Evolutionary conservation across 53 echinoderm and acorn worm genomes (phyloP), one percentile per base, ranked within the genome.

Genomic region (Holothuria scabra): DNA sequence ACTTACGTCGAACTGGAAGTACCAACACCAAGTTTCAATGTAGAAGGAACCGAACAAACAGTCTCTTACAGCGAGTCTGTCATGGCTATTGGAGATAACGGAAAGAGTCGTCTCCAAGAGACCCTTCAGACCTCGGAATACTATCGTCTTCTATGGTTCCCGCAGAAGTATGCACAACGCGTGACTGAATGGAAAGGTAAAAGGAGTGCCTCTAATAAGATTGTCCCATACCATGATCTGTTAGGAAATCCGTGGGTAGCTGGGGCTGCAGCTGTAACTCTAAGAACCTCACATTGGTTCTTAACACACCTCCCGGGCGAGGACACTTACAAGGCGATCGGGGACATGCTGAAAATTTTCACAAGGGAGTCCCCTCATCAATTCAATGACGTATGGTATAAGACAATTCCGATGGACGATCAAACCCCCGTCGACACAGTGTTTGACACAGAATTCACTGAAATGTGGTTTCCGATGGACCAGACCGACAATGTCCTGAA

Each of bases 391-490:
- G 65, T 81, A 2, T 81, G 81, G 81, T 81, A 81, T 46, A 63
- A 81, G 35, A 38, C 44, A 1, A 22, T 81, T 12, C 81, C 81
- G 41, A 81, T 63, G 62, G 81, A 81, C 41, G 26, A 81, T 19
- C 63, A 64, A 35, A 65, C 35, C 12, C 81, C 81, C 13, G 1
- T 8, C 8, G 65, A 81, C 34, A 81, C 65, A 3, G 25, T 81
- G n/a, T 81, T 81, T 49, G 34, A 28, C 12, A 63, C 64, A 12
- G 81, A 61, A 38, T 81, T 81, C 81, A 81, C 81, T 35, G 81
- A 81, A 24, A 38, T 81, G 21, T 81, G 81, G 81, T 81, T 81
- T 64, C 81, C 81, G 25, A 64, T 81, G 81, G 81, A 63, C 32
- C 37, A 81, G 41, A 64, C 81, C 1, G 81, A 81, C 3, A 64